Conservation (phyloP, 2,888 invertebrate genomes). For the Trichopria drosophilae region DNA sequence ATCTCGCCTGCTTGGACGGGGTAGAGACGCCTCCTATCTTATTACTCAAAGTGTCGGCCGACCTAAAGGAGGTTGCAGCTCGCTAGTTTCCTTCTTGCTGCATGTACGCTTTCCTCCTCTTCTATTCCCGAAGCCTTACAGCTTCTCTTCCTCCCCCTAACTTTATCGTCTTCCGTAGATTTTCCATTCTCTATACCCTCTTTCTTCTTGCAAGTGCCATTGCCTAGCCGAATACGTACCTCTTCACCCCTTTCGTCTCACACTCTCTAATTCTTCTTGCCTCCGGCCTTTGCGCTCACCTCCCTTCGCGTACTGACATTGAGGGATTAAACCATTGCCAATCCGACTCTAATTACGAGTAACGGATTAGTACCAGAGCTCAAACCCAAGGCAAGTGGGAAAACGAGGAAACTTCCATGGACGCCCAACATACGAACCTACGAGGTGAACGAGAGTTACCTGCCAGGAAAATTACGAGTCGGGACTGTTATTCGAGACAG, state of each 20-base stretch:
- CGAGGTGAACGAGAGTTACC: slow-evolving; percentile 22
- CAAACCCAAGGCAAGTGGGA: slow-evolving; percentile 36
- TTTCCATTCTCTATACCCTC: slow-evolving; percentile 9
- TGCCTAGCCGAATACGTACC: too few relatives aligned
- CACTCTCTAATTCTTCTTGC: too few relatives aligned
- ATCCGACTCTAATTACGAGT: slow-evolving; percentile 57
- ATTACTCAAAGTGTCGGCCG: slow-evolving; percentile 56
- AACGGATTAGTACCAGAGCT: slow-evolving; percentile 55
- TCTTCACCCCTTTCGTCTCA: too few relatives aligned
- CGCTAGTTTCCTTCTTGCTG: slow-evolving; percentile 45
- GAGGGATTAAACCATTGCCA: slow-evolving; percentile 58
- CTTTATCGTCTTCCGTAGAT: slow-evolving; percentile 1
- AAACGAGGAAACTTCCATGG: slow-evolving; percentile 52
- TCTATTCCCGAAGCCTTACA: slow-evolving; percentile 27
- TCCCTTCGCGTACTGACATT: slow-evolving; percentile 45
- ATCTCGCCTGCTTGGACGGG: slow-evolving; percentile 47
- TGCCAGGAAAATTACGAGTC: slow-evolving; percentile 7
- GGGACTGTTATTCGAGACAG: too few relatives aligned
- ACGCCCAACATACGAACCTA: slow-evolving; percentile 28
- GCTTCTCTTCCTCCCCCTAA: slow-evolving; percentile 21
- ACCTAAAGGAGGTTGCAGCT: slow-evolving; percentile 48
- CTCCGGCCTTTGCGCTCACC: not conserved
- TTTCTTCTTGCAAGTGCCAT: too few relatives aligned
- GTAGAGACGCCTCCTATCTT: slow-evolving; percentile 50
- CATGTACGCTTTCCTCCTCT: too few relatives aligned